Evolutionary conservation across 1,140 invertebrate genomes (phyloP), one percentile per base, ranked within the genome.

Genomic region (Solenopsis fugax): DNA sequence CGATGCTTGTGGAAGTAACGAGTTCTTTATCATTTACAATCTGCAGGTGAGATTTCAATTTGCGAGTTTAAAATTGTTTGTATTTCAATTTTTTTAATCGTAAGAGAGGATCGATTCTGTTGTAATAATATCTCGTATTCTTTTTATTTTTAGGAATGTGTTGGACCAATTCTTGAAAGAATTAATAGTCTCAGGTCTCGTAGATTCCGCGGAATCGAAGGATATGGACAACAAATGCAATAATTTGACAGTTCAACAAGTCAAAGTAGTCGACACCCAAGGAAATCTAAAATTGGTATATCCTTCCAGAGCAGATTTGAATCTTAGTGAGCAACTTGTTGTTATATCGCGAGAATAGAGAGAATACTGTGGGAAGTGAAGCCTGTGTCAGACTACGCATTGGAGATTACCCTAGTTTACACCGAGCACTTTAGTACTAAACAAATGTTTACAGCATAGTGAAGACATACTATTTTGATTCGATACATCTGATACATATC

Each of bases 1-100:
- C 96, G n/a, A 96, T 98, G 91, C 94, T 98, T 48, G 93, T 98
- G 37, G 98, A 98, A 95, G 97, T 98, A 41, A 98, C 97, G 1
- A 97, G 97, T 86, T 95, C 96, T 21, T 91, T 94, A n/a, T 97
- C 96, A 6, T 95, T 97, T 62, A 96, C 95, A 52, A 94, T 96
- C 60, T 98, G 97, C 93, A 97, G 97, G 93, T 95, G 86, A 87
- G 64, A 67, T 21, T 56, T 10, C n/a, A 50, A 64, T 65, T 52
- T 37, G 54, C 37, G 45, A 62, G 37, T 77, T n/a, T n/a, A 62
- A 65, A 64, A 69, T 45, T 24, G n/a, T 21, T 37, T 54, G 29
- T 21, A 76, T 54, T 75, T 78, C n/a, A 58, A 67, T 21, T 24
- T 41, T 29, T 86, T 78, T 21, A 71, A 9, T 3, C 18, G 5